Conservation (phyloP, 1,140 invertebrate species). For the Chlorops oryzae region DNA sequence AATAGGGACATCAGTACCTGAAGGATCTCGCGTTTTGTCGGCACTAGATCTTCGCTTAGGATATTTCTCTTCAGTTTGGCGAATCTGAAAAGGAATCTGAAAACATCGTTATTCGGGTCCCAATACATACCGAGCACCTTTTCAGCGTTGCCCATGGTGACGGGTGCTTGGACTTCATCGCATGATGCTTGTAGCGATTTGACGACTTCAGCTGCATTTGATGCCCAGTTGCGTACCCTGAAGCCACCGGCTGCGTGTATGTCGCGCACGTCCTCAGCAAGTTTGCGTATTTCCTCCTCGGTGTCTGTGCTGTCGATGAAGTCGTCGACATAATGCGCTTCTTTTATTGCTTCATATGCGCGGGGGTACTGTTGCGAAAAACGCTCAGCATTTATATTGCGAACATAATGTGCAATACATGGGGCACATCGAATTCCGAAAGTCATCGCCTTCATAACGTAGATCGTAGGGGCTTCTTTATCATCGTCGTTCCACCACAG, state of each 20-base stretch:
- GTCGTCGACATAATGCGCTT: constrained; percentile 42
- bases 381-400: constrained; percentile 21
- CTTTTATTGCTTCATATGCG: constrained; percentile 25
- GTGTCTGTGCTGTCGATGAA: constrained; percentile 31
- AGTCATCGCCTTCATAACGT: background rate
- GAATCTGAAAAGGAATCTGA: constrained; percentile 9
- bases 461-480: background rate
- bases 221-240: constrained; percentile 11
- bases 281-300: constrained; percentile 15
- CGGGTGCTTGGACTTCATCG: constrained; percentile 1
- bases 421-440: constrained; percentile 1
- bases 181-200: background rate
- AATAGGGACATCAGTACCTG: constrained; percentile 33
- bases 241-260: constrained; percentile 28
- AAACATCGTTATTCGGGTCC: too few relatives aligned
- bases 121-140: too few relatives aligned
- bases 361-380: constrained; percentile 14
- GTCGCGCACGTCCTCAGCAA: constrained; percentile 21
- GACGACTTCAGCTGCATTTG: too few relatives aligned
- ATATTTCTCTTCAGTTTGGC: background rate
- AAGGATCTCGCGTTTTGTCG: constrained; percentile 28
- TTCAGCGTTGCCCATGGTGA: constrained; percentile 8
- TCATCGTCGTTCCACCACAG: background rate
- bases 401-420: background rate
- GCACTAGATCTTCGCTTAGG: constrained; percentile 10